Evolutionary conservation across 2,888 invertebrate species (phyloP).

Genomic region (Erpobdella octoculata): DNA sequence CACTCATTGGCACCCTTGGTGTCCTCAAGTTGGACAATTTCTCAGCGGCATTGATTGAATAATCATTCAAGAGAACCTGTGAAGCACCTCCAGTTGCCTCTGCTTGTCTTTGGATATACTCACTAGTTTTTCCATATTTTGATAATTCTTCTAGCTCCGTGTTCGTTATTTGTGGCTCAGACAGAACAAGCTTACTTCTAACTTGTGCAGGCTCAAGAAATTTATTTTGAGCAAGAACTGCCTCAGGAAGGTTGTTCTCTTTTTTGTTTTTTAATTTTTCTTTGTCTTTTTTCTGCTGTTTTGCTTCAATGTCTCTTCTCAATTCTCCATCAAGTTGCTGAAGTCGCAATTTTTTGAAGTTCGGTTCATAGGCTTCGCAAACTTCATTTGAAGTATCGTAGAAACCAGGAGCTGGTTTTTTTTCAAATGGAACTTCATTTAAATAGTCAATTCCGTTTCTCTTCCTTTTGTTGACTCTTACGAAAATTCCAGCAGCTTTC

Average conservation of each 20-base stretch:
- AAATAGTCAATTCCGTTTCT: slow-evolving; percentile 92
- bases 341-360: slow-evolving; percentile 79
- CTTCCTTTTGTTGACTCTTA: slow-evolving; percentile 45
- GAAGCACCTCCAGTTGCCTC: slow-evolving; percentile 72
- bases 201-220: slow-evolving; percentile 73
- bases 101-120: slow-evolving; percentile 64
- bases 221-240: slow-evolving; percentile 62
- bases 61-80: slow-evolving; percentile 80
- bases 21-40: slow-evolving; percentile 58
- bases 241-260: slow-evolving; percentile 82
- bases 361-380: slow-evolving; percentile 77
- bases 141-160: slow-evolving; percentile 59
- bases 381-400: slow-evolving; percentile 81
- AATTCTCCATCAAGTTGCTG: slow-evolving; percentile 87
- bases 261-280: slow-evolving; percentile 87
- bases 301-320: slow-evolving; percentile 81
- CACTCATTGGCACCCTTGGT: slow-evolving; percentile 73
- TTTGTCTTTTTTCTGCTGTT: slow-evolving; percentile 87
- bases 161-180: slow-evolving; percentile 92
- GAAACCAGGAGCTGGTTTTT: slow-evolving; percentile 78
- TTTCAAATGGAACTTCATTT: slow-evolving; percentile 93
- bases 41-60: slow-evolving; percentile 60
- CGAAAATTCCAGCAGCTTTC: slow-evolving; percentile 83
- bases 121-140: slow-evolving; percentile 59
- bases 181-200: slow-evolving; percentile 86